phyloP scores from a whole-genome alignment of 1,140 invertebrate genomes.

The Zaprionus nigranus region DNA sequence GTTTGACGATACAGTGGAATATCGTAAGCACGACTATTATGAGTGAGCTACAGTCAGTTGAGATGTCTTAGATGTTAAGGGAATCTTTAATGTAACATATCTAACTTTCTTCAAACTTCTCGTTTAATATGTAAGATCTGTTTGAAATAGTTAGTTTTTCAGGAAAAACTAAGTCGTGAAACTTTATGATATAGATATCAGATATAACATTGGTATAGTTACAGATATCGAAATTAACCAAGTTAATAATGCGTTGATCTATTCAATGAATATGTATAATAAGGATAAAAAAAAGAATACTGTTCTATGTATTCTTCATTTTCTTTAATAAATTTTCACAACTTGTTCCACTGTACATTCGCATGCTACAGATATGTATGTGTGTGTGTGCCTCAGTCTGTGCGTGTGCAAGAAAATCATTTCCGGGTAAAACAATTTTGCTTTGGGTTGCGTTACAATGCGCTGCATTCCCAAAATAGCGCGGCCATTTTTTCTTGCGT shows the following conservation, averaged over 20 bases:
- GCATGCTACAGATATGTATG: neutral
- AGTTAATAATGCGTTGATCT: too few relatives aligned
- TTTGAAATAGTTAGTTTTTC: too few relatives aligned
- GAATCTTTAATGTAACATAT: neutral
- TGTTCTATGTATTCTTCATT: too few relatives aligned
- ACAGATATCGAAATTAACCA: too few relatives aligned
- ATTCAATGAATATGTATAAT: too few relatives aligned
- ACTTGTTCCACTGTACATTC: neutral
- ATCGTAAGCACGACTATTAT: neutral
- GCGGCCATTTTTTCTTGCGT: conserved; percentile 18
- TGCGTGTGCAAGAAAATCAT: conserved; percentile 40
- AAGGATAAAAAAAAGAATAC: too few relatives aligned
- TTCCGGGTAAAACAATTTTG: conserved; percentile 52
- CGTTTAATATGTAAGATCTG: too few relatives aligned
- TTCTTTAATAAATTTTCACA: neutral
- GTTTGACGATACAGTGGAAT: neutral
- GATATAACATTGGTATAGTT: too few relatives aligned
- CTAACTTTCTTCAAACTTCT: too few relatives aligned
- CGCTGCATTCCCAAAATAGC: conserved; percentile 25
- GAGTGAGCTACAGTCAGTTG: too few relatives aligned
- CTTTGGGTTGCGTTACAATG: conserved; percentile 22
- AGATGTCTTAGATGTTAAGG: neutral
- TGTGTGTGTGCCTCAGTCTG: neutral
- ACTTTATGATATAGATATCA: too few relatives aligned
- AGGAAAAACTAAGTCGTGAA: too few relatives aligned